Conservation (phyloP, 2,113 vertebrate species). For the Hipposideros armiger region DNA sequence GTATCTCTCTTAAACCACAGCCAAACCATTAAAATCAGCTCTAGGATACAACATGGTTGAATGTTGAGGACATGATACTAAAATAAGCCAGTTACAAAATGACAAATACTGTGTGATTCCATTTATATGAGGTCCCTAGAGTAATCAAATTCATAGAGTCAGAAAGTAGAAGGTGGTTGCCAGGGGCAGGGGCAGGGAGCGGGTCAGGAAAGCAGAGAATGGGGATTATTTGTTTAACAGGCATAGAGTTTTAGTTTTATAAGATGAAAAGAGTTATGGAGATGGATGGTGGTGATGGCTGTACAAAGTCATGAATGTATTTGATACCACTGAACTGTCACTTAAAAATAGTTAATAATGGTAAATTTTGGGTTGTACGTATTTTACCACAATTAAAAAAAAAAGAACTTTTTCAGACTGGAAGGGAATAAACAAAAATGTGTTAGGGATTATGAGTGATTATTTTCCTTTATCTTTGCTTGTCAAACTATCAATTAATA, state of each 20-base stretch:
- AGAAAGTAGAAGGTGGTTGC: not conserved
- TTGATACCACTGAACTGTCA: not conserved
- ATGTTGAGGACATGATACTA: not conserved
- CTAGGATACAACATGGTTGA: not conserved
- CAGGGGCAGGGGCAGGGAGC: not conserved
- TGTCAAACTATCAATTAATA: not conserved
- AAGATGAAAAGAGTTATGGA: not conserved
- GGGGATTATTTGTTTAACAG: no score
- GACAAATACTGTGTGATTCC: not conserved
- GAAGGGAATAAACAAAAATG: not conserved
- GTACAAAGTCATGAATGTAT: not conserved
- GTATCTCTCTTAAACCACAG: not conserved
- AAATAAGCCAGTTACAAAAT: not conserved
- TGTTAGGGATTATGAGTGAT: not conserved
- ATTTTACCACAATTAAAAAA: not conserved
- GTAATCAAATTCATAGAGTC: not conserved
- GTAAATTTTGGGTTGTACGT: not conserved
- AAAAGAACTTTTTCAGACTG: not conserved
- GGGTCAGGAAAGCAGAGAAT: not conserved
- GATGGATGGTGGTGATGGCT: not conserved
- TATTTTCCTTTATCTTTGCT: not conserved
- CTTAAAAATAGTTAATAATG: not conserved
- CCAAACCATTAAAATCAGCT: not conserved
- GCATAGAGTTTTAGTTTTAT: not conserved
- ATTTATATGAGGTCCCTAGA: not conserved